Conservation (phyloP, 2,113 vertebrate genomes). For the Accipiter virgatus region DNA sequence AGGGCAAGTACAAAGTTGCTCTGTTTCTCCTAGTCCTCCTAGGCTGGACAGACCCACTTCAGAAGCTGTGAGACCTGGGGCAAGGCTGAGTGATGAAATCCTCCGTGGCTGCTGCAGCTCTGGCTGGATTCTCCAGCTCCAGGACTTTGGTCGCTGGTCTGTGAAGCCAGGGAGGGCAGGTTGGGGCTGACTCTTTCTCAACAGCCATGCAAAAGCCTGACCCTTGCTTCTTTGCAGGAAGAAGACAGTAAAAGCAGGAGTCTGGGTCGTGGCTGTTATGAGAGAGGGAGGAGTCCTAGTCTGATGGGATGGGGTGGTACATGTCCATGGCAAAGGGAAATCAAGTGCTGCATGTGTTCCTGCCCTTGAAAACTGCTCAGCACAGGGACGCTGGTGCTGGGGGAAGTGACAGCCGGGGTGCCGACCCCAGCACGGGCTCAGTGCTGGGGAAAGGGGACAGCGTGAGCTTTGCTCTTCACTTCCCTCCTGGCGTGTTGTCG, state of each 20-base stretch:
- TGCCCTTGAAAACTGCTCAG: neutral
- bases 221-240: neutral
- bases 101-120: neutral
- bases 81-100: neutral
- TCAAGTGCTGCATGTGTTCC: rapidly evolving
- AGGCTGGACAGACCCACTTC: neutral
- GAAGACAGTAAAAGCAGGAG: neutral
- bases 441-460: neutral
- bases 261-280: neutral
- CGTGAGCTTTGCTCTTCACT: neutral
- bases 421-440: rapidly evolving
- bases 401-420: rapidly evolving
- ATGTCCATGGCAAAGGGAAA: rapidly evolving
- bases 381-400: rapidly evolving
- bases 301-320: neutral
- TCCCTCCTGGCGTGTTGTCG: rapidly evolving
- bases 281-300: neutral
- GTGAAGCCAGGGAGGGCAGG: neutral
- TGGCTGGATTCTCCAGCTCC: neutral
- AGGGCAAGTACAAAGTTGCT: slow-evolving; percentile 30
- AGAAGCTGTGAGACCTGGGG: neutral
- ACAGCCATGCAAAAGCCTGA: neutral
- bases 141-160: neutral
- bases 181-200: neutral
- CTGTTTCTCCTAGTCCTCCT: neutral